Evolutionary conservation across 2,888 invertebrate genomes (phyloP).

Genomic region (Molorchus minor): DNA sequence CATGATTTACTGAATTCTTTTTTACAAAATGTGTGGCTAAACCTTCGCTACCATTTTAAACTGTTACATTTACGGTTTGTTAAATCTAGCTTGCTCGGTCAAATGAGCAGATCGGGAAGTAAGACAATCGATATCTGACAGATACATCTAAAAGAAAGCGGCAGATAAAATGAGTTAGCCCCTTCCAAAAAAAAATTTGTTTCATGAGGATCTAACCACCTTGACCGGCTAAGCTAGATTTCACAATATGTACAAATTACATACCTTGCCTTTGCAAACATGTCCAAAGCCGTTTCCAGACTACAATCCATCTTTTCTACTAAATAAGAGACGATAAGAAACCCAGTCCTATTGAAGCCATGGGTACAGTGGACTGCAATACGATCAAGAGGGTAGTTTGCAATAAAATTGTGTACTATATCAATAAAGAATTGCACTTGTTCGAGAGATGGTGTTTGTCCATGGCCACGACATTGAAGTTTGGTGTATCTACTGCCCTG

Average conservation of each 20-base stretch:
- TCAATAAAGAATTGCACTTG: conserved; percentile 86
- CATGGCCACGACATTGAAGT: conserved; percentile 89
- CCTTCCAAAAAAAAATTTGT: too few species aligned
- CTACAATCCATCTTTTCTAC: conserved; percentile 85
- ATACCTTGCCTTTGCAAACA: conserved; percentile 77
- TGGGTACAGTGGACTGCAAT: conserved; percentile 96
- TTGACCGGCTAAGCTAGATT: too few species aligned
- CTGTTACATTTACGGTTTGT: too few species aligned
- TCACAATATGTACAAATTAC: conserved; percentile 28
- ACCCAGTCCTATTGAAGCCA: conserved; percentile 98
- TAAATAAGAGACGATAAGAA: conserved; percentile 90
- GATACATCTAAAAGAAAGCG: too few species aligned
- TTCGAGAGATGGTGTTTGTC: conserved; percentile 87
- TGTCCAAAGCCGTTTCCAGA: conserved; percentile 82
- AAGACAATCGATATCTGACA: too few species aligned
- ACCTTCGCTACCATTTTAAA: not conserved
- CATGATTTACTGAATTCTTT: too few species aligned
- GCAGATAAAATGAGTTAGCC: too few species aligned
- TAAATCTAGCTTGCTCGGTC: too few species aligned
- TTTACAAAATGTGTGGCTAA: too few species aligned
- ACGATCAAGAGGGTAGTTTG: conserved; percentile 79
- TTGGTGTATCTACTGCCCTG: conserved; percentile 86
- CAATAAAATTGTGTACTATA: conserved; percentile 80
- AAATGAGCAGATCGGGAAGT: too few species aligned
- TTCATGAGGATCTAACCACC: too few species aligned